Evolutionary conservation across 2,888 invertebrate genomes (phyloP), one percentile per base, ranked within the genome.

Genomic region (Xylota segnis): DNA sequence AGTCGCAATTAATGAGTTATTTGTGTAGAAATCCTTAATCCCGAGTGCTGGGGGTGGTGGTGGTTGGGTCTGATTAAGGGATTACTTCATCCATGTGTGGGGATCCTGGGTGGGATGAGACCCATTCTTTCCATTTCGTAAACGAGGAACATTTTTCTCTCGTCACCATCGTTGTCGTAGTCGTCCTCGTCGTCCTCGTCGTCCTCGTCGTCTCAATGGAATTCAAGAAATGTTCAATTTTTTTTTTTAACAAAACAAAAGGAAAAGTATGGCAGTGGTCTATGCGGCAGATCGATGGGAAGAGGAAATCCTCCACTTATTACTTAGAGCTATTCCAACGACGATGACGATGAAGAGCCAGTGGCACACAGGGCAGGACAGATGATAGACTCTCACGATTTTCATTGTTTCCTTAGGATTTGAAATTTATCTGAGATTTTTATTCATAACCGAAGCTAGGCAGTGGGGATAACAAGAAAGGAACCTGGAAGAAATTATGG

Each of bases 1-100:
- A 76, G 27, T 76, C 52, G 70, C 59, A 61, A 70, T 77, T 77
- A 70, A 77, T 77, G 77, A 68, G 76, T 77, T 77, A 52, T 70
- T 77, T 70, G 68, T 77, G 68, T 54, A 34, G 50, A 70, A 61
- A 61, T 70, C 61, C 68, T 70, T 70, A 54, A 61, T 54, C 59
- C 59, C 54, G 54, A 23, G 27, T 0, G 12, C 27, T 23, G 59
- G 47, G 16, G 23, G 37, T 0, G 4, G 10, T 12, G 32, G 14
- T 27, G 34, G 66, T 52, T 68, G 9, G 27, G 27, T 50, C 34
- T 50, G 65, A 66, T 66, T 65, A 50, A 50, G 32, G 47, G 45
- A 32, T 47, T 47, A 63, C 47, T 29, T 32, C 12, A 43, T 59
- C n/a, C 14, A 6, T 27, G 23, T 10, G 27, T 12, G 40, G 18